Evolutionary conservation across 2,113 vertebrate species (phyloP).

Genomic region (Gasterosteus aculeatus): DNA sequence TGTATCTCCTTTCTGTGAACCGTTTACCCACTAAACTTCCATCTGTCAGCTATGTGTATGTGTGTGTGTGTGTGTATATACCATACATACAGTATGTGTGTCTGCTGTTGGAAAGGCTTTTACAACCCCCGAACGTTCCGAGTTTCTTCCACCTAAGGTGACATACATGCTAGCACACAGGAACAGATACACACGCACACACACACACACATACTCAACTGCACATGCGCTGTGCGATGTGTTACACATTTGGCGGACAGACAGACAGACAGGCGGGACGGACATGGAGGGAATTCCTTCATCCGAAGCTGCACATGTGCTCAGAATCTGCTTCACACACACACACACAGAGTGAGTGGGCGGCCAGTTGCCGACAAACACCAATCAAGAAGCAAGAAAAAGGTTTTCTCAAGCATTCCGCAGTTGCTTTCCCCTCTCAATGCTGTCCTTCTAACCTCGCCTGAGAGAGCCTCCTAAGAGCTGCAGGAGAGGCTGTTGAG

Average conservation of each 20-base stretch:
- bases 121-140: conserved; percentile 23
- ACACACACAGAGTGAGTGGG: conserved; percentile 16
- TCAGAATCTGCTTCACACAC: conserved; percentile 63
- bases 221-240: conserved; percentile 45
- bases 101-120: background rate
- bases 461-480: conserved; percentile 26
- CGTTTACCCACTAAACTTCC: conserved; percentile 46
- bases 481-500: conserved; percentile 23
- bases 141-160: conserved; percentile 49
- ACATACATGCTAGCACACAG: conserved; percentile 1
- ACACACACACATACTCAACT: background rate
- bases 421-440: conserved; percentile 7
- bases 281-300: conserved; percentile 76
- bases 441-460: conserved; percentile 47
- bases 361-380: conserved; percentile 50
- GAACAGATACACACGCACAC: background rate
- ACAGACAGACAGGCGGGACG: conserved; percentile 25
- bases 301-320: conserved; percentile 72
- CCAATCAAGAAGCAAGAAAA: conserved; percentile 47
- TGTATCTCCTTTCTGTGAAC: conserved; percentile 25
- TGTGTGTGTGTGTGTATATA: conserved; percentile 17
- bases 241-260: conserved; percentile 65
- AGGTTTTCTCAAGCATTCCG: conserved; percentile 40
- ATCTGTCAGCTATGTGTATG: conserved; percentile 36
- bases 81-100: background rate